Conservation (phyloP, 1,140 invertebrate species). For the Drosophila arizonae region DNA sequence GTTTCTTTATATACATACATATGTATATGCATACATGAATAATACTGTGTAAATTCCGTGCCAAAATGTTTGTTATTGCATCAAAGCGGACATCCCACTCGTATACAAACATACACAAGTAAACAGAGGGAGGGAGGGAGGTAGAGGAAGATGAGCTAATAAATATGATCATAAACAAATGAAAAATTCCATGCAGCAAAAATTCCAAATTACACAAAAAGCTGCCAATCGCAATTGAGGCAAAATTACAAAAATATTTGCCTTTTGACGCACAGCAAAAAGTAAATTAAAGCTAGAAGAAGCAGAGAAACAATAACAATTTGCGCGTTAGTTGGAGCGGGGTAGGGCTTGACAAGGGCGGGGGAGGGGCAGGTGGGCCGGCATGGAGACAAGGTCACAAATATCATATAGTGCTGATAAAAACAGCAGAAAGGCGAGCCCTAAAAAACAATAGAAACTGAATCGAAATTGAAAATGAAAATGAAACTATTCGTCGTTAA, state of each 20-base stretch:
- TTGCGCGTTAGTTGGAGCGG: slow-evolving; percentile 6
- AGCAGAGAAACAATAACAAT: slow-evolving; percentile 1
- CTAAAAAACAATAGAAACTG: slow-evolving; percentile 25
- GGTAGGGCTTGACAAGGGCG: neutral
- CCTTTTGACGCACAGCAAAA: slow-evolving; percentile 19
- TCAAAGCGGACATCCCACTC: slow-evolving; percentile 38
- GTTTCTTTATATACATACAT: too few species aligned
- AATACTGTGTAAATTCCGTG: neutral
- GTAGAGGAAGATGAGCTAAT: neutral
- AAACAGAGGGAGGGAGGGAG: too few species aligned
- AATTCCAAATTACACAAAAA: slow-evolving; percentile 46
- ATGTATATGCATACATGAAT: neutral
- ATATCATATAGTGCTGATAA: slow-evolving; percentile 58
- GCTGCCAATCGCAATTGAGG: slow-evolving; percentile 21
- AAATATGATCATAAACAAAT: slow-evolving; percentile 33
- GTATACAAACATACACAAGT: slow-evolving; percentile 1
- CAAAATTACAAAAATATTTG: slow-evolving; percentile 47
- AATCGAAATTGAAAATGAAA: slow-evolving; percentile 21
- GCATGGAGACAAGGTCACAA: slow-evolving; percentile 42
- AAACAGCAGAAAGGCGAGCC: slow-evolving; percentile 37
- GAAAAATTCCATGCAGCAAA: slow-evolving; percentile 42
- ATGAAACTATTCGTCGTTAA: slow-evolving; percentile 33
- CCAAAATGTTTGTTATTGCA: slow-evolving; percentile 25
- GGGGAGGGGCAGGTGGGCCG: neutral
- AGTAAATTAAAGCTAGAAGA: slow-evolving; percentile 4